phyloP scores from a whole-genome alignment of 2,797 vertebrate genomes.

The Chanos chanos region DNA sequence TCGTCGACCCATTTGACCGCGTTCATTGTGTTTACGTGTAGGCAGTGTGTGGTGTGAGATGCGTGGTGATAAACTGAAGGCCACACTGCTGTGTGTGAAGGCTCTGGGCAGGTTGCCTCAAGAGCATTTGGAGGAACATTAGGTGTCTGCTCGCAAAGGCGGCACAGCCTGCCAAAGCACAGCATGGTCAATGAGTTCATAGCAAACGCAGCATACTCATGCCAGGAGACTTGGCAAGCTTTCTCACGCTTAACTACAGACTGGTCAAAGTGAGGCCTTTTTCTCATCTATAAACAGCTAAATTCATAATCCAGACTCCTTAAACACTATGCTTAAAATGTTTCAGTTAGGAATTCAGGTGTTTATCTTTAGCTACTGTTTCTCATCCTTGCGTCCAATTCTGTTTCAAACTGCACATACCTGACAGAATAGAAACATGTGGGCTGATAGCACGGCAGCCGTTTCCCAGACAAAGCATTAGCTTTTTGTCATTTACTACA shows the following conservation, averaged over 20 bases:
- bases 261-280: background rate
- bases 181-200: constrained; percentile 25
- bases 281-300: constrained; percentile 9
- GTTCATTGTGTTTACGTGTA: background rate
- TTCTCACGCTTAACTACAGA: background rate
- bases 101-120: constrained; percentile 7
- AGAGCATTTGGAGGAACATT: constrained; percentile 28
- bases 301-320: no score
- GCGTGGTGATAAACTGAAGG: background rate
- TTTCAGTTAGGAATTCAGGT: no score
- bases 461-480: no score
- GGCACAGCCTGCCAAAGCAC: constrained; percentile 20
- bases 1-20: background rate
- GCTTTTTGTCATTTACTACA: constrained; percentile 1
- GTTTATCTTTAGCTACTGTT: background rate
- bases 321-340: no score
- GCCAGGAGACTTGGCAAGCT: constrained; percentile 34
- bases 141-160: constrained; percentile 25
- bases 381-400: no score
- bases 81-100: background rate
- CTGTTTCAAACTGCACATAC: no score
- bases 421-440: no score
- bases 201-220: constrained; percentile 17
- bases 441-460: no score
- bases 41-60: constrained; percentile 2